Evolutionary conservation across 1,140 invertebrate species (phyloP).

Genomic region (Cyrtorhinus lividipennis): DNA sequence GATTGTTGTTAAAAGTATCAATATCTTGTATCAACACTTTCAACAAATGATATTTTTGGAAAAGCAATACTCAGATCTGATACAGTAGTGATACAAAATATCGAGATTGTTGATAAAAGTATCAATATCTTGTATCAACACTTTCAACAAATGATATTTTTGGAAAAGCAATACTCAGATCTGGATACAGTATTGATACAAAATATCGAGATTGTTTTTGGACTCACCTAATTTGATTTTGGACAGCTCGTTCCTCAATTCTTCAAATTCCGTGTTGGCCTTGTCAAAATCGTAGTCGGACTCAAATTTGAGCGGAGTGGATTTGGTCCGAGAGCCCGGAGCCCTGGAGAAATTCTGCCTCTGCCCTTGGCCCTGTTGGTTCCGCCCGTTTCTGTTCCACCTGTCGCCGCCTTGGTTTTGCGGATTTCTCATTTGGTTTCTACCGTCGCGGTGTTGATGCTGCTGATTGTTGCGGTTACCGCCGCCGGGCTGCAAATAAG

Average conservation of each 20-base stretch:
- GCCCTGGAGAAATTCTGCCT: conserved; percentile 25
- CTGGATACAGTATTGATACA: too few species aligned
- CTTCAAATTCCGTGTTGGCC: conserved; percentile 90
- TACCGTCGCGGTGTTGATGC: conserved; percentile 3
- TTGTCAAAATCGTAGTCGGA: conserved; percentile 96
- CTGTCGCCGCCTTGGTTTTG: conserved; percentile 29
- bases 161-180: too few species aligned
- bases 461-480: conserved; percentile 9
- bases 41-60: too few species aligned
- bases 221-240: conserved; percentile 61
- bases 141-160: too few species aligned
- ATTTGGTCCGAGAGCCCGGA: conserved; percentile 14
- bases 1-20: too few species aligned
- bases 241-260: conserved; percentile 67
- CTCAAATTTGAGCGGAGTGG: conserved; percentile 72
- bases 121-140: too few species aligned
- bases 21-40: too few species aligned
- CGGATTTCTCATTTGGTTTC: conserved; percentile 4
- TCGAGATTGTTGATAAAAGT: too few species aligned
- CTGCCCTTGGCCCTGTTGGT: conserved; percentile 26
- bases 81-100: too few species aligned
- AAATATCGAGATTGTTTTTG: too few species aligned
- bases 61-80: too few species aligned
- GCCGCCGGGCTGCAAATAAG: not conserved
- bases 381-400: conserved; percentile 30